Evolutionary conservation across 2,888 invertebrate genomes (phyloP), one percentile per base, ranked within the genome.

Genomic region (Podotricha telesiphe): DNA sequence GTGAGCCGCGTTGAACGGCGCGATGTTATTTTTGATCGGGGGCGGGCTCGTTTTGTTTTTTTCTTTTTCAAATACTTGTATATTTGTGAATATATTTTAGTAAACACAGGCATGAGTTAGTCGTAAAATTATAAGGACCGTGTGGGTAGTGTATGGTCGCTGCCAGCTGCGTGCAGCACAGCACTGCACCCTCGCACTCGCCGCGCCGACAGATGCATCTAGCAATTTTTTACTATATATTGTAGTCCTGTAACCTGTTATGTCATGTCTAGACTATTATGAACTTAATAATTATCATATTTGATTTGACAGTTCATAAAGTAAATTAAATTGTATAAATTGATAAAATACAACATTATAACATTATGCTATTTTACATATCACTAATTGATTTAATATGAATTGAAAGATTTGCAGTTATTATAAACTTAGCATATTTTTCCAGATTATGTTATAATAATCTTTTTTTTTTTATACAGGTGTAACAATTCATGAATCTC

Each of bases 1-100:
- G 48, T 19, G 61, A 73, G 63, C 59, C 37, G 61, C 67, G 22
- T 58, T 45, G 62, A 55, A 37, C 61, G 68, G 64, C 55, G 66
- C 67, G 79, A 79, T 85, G 82, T 88, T 87, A 88, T 87, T 88
- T 88, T 86, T 80, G 85, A 84, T 82, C 84, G 81, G 80, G 82
- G 82, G 80, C 82, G 81, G 80, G 79, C 76, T 82, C 81, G 80
- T 81, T 83, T 79, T 80, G 83, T 80, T 78, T 82, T 83, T 82
- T 85, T 82, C 69, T 78, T 80, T 73, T 79, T 77, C 79, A 72
- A 76, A 75, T 75, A 68, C 50, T 55, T 61, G 75, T 28, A 48
- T 17, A 48, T 13, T 42, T 42, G 11, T 42, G 61, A 48, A 48
- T 48, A 75, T 84, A 84, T 84, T 83, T 82, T 75, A 51, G 79